Evolutionary conservation across 2,888 invertebrate genomes (phyloP).

Genomic region (Odontothrips loti): DNA sequence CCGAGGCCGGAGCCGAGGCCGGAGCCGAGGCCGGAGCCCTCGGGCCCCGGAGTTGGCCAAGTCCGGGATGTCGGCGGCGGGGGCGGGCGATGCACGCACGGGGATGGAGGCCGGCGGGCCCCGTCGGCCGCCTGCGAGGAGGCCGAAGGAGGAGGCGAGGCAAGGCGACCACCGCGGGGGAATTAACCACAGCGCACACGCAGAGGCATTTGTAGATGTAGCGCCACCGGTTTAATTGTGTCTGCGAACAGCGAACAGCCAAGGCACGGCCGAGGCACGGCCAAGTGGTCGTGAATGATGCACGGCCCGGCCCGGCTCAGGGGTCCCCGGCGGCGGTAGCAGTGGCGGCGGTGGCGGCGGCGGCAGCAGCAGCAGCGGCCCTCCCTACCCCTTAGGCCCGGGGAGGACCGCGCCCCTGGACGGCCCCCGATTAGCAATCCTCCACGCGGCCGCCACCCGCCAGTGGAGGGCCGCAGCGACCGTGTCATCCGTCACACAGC

Average conservation of each 20-base stretch:
- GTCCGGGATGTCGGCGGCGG: neutral
- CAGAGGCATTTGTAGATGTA: slow-evolving; percentile 19
- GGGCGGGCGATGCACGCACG: too few species aligned
- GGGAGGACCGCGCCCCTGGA: neutral
- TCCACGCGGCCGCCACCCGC: neutral
- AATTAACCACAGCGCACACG: neutral
- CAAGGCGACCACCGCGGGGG: neutral
- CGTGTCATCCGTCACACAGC: too few species aligned
- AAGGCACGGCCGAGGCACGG: neutral
- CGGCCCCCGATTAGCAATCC: neutral
- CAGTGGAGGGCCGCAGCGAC: too few species aligned
- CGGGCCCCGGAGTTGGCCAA: slow-evolving; percentile 1
- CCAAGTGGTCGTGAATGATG: slow-evolving; percentile 4
- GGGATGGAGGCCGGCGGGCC: neutral
- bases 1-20: neutral
- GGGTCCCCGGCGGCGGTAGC: neutral
- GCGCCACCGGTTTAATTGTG: slow-evolving; percentile 10
- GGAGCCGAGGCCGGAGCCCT: neutral
- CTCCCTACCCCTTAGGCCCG: too few species aligned
- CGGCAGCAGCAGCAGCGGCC: neutral
- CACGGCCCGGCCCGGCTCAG: neutral
- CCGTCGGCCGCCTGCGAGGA: too few species aligned
- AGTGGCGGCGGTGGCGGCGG: neutral
- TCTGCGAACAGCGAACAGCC: slow-evolving; percentile 5
- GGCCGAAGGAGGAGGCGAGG: too few species aligned